Percentiles rank a stretch among this genome's conserved stretches.
These are phyloP conservation scores for Cephus sareptanus DNA, from an alignment of 2,888 invertebrate species.

Conservation along the genomic window DNA sequence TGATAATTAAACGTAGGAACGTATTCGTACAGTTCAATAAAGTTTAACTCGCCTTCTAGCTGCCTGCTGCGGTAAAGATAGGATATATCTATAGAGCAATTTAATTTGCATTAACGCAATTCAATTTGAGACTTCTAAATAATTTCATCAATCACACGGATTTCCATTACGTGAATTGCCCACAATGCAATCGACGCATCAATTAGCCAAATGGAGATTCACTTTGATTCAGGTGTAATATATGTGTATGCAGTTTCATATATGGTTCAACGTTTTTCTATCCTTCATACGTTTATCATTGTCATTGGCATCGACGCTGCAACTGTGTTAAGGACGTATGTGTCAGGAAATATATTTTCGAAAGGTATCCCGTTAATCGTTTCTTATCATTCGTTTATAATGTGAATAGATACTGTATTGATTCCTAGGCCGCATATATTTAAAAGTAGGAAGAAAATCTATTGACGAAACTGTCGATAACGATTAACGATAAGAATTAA, in stretches of 20 bases:
- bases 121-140: neutral
- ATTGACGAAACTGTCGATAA: neutral
- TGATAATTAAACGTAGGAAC: neutral
- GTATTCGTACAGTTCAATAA: neutral
- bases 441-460: neutral
- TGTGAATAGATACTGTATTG: neutral
- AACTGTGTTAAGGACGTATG: conserved; percentile 14
- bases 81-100: neutral
- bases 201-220: conserved; percentile 15
- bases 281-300: conserved; percentile 14
- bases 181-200: conserved; percentile 12
- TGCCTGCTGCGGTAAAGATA: neutral
- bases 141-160: conserved; percentile 9
- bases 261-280: neutral
- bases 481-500: no score
- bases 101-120: neutral
- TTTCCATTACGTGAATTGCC: neutral
- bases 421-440: neutral
- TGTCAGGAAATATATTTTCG: neutral
- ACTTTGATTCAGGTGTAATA: conserved; percentile 15
- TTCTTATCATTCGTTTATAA: neutral
- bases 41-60: neutral
- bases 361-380: neutral
- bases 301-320: conserved; percentile 17
- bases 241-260: neutral